These are phyloP conservation scores for Altica lythri DNA, from an alignment of 2,888 invertebrate species.

Conservation along the genomic window DNA sequence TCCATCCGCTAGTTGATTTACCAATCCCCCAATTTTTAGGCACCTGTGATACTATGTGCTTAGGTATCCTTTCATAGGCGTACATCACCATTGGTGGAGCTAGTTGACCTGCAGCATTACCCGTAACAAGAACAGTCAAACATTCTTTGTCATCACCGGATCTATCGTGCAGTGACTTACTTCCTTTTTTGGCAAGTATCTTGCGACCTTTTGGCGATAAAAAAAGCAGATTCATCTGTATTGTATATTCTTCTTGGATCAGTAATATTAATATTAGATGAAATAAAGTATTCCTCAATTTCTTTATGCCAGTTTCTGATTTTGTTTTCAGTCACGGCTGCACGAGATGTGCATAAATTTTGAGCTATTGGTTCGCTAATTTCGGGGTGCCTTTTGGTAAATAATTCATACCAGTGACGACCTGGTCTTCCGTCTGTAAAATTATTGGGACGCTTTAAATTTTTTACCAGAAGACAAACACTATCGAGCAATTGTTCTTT, in stretches of 20 bases:
- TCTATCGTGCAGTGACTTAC: conserved; percentile 28
- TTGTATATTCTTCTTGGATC: conserved; percentile 27
- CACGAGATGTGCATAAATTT: conserved; percentile 9
- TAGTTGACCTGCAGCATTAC: conserved; percentile 11
- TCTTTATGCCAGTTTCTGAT: conserved; percentile 28
- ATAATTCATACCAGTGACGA: conserved; percentile 21
- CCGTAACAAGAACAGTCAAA: conserved; percentile 24
- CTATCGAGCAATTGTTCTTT: conserved; percentile 13
- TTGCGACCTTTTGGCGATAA: conserved; percentile 19
- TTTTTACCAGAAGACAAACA: conserved; percentile 12
- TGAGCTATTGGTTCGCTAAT: conserved; percentile 17
- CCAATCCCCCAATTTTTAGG: conserved; percentile 17
- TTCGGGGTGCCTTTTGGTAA: conserved; percentile 15
- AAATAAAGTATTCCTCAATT: conserved; percentile 28
- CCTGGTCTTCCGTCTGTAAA: conserved; percentile 23
- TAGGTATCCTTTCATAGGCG: conserved; percentile 20
- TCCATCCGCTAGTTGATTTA: conserved; percentile 21
- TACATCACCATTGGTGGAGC: conserved; percentile 18
- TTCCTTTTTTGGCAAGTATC: conserved; percentile 27
- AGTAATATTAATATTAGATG: conserved; percentile 19
- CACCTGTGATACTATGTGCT: conserved; percentile 16
- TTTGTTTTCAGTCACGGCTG: conserved; percentile 23
- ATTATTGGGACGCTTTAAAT: conserved; percentile 18
- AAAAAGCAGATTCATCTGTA: conserved; percentile 27
- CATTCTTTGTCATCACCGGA: conserved; percentile 27